Conservation (phyloP, 2,888 invertebrate species). For the Nymphalis urticae region DNA sequence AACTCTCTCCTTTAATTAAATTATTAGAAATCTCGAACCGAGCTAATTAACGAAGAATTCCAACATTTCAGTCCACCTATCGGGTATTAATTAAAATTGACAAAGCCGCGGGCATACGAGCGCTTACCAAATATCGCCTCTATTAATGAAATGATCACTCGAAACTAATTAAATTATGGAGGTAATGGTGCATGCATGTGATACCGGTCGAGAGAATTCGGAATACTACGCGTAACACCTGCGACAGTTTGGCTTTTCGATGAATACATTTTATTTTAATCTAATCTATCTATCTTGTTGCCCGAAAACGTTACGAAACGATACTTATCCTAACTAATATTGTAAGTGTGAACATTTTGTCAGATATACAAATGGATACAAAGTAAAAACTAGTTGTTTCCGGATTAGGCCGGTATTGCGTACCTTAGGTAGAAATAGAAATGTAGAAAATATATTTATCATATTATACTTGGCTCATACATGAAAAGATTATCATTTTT, state of each 20-base stretch:
- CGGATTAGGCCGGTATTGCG: too few species aligned
- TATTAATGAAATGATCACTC: slow-evolving; percentile 81
- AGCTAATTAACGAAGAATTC: slow-evolving; percentile 81
- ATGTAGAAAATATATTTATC: too few species aligned
- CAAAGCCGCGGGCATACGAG: slow-evolving; percentile 73
- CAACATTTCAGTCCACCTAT: slow-evolving; percentile 80
- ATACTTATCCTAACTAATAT: too few species aligned
- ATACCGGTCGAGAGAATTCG: slow-evolving; percentile 54
- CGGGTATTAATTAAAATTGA: slow-evolving; percentile 80
- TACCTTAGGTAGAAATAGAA: too few species aligned
- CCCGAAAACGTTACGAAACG: neutral
- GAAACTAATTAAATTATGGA: slow-evolving; percentile 80
- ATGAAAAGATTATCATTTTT: too few species aligned
- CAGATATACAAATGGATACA: too few species aligned
- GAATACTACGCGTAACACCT: slow-evolving; percentile 42
- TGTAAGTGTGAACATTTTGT: too few species aligned
- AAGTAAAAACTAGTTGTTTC: too few species aligned
- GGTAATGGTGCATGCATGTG: slow-evolving; percentile 78
- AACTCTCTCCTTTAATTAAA: slow-evolving; percentile 78
- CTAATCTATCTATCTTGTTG: neutral
- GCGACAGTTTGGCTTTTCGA: slow-evolving; percentile 27
- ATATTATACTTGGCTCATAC: too few species aligned
- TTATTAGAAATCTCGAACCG: slow-evolving; percentile 79
- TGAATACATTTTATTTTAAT: slow-evolving; percentile 15
- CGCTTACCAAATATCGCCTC: slow-evolving; percentile 77